Evolutionary conservation across 2,113 vertebrate genomes (phyloP).

Genomic region (Aramus guarauna): DNA sequence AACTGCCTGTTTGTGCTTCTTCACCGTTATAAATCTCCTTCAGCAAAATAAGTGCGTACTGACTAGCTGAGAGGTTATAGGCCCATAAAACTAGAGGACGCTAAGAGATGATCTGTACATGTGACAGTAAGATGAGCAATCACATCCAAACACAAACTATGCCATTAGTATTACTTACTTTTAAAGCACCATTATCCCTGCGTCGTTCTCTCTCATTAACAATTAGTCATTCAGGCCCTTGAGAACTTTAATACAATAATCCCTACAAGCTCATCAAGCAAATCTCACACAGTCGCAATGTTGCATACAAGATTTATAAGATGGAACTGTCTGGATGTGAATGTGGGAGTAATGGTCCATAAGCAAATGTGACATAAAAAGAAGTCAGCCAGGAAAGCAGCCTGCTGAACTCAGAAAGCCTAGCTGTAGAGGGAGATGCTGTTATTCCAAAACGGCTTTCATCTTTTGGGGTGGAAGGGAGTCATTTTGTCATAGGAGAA

Average conservation of each 20-base stretch:
- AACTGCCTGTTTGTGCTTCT: not conserved
- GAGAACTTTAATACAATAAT: conserved; percentile 49
- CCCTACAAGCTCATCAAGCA: conserved; percentile 6
- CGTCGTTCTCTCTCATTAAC: conserved; percentile 36
- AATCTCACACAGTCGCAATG: not conserved
- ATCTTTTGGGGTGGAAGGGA: not conserved
- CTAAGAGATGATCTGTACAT: not conserved
- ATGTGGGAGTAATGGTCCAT: conserved; percentile 44
- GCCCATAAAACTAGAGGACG: not conserved
- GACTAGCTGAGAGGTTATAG: not conserved
- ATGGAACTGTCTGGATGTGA: not conserved
- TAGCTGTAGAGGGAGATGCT: not conserved
- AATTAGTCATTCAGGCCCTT: conserved; percentile 29
- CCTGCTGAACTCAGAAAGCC: not conserved
- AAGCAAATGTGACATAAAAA: conserved; percentile 42
- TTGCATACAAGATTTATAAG: conserved; percentile 44
- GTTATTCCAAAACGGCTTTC: not conserved
- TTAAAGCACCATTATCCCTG: not conserved
- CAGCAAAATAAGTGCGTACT: not conserved
- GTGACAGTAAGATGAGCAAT: not conserved
- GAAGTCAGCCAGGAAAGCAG: conserved; percentile 5
- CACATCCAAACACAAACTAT: not conserved
- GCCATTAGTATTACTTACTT: conserved; percentile 51
- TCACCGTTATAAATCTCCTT: not conserved
- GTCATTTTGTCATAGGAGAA: not conserved